These are phyloP conservation scores for Drosophila falleni DNA, from an alignment of 2,888 invertebrate species.

Conservation along the genomic window DNA sequence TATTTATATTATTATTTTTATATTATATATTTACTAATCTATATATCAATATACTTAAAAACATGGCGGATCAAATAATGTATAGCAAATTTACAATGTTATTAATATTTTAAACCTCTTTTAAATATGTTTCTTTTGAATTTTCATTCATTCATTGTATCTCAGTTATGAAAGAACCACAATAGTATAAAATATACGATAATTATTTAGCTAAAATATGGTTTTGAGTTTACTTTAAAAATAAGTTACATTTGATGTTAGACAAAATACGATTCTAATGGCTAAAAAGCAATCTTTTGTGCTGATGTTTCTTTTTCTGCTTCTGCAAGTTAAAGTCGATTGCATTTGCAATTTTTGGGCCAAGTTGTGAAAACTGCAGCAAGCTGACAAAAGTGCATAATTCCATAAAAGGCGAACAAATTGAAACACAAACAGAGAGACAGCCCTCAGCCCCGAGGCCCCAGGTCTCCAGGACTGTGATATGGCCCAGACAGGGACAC, in stretches of 20 bases:
- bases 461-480: conserved; percentile 12
- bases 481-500: conserved; percentile 18
- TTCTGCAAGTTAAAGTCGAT: conserved; percentile 48
- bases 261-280: conserved; percentile 13
- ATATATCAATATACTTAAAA: too few relatives aligned
- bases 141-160: neutral
- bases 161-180: neutral
- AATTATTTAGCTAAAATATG: neutral
- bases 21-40: neutral
- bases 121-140: neutral
- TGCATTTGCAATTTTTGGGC: conserved; percentile 48
- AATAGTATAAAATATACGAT: neutral
- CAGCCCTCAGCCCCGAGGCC: conserved; percentile 18
- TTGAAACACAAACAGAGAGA: conserved; percentile 74
- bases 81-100: too few relatives aligned
- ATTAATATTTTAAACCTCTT: neutral
- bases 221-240: neutral
- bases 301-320: neutral
- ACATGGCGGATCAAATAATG: too few relatives aligned
- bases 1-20: neutral
- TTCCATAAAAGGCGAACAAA: conserved; percentile 79
- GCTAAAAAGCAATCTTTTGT: conserved; percentile 26
- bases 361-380: conserved; percentile 51
- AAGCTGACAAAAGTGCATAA: conserved; percentile 77
- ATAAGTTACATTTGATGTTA: conserved; percentile 9